phyloP scores from a whole-genome alignment of 1,140 invertebrate genomes.

The Arctopsyche grandis region DNA sequence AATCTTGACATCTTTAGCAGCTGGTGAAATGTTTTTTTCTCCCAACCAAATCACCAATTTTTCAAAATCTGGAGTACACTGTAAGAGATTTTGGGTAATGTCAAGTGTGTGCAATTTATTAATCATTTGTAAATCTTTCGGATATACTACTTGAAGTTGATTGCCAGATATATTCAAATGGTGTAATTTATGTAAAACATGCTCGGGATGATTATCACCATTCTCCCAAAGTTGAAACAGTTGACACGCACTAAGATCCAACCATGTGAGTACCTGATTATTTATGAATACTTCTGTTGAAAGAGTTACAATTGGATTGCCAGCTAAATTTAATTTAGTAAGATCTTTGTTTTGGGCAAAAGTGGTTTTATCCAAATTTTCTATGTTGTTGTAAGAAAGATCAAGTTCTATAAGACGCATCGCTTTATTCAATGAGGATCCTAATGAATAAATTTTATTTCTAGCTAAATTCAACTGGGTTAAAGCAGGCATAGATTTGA shows the following conservation, averaged over 20 bases:
- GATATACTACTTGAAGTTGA: conserved; percentile 66
- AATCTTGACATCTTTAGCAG: conserved; percentile 60
- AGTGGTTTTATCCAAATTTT: conserved; percentile 67
- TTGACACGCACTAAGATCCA: conserved; percentile 75
- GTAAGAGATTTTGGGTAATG: conserved; percentile 71
- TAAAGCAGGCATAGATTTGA: conserved; percentile 74
- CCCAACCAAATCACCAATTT: conserved; percentile 69
- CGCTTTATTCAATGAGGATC: conserved; percentile 64
- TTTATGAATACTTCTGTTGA: conserved; percentile 73
- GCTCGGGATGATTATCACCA: conserved; percentile 59
- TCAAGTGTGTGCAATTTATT: conserved; percentile 72
- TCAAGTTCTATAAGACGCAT: conserved; percentile 73
- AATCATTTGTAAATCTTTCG: conserved; percentile 67
- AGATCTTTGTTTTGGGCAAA: conserved; percentile 72
- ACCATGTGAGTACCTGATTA: conserved; percentile 65
- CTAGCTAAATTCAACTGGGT: conserved; percentile 71
- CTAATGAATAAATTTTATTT: conserved; percentile 69
- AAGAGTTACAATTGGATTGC: conserved; percentile 74
- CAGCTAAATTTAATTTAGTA: conserved; percentile 73
- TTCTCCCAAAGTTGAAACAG: conserved; percentile 73
- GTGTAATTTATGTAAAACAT: conserved; percentile 64
- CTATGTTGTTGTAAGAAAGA: conserved; percentile 74
- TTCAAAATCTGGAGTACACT: conserved; percentile 70
- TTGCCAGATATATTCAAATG: conserved; percentile 70
- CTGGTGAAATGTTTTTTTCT: conserved; percentile 63